Conservation (phyloP, 2,888 invertebrate species). For the Protonemura montana region DNA sequence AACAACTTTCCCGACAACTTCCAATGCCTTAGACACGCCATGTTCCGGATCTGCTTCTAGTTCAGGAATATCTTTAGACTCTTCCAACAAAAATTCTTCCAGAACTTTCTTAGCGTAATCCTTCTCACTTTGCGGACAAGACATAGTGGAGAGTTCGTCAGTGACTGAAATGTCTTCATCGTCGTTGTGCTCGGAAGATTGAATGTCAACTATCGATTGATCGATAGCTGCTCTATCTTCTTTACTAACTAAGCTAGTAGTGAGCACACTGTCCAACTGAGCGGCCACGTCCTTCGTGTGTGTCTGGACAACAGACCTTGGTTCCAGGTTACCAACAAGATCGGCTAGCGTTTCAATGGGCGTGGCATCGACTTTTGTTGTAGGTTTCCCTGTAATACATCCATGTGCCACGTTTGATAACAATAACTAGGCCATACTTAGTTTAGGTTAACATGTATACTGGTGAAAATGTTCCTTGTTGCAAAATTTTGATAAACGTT, state of each 20-base stretch:
- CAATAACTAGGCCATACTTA: neutral
- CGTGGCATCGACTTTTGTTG: slow-evolving; percentile 24
- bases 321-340: slow-evolving; percentile 16
- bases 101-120: neutral
- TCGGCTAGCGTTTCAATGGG: neutral
- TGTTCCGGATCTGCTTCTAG: slow-evolving; percentile 27
- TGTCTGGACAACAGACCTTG: neutral
- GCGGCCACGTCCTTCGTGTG: neutral
- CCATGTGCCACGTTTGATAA: slow-evolving; percentile 31
- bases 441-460: neutral
- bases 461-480: slow-evolving; percentile 32
- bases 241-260: neutral
- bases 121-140: slow-evolving; percentile 1
- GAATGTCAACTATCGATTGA: neutral
- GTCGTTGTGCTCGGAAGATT: neutral
- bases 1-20: slow-evolving; percentile 32
- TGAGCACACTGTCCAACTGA: neutral
- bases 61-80: slow-evolving; percentile 27
- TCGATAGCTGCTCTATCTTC: neutral
- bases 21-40: slow-evolving; percentile 21
- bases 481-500: neutral
- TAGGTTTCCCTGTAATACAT: slow-evolving; percentile 35
- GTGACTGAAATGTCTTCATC: neutral
- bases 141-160: neutral
- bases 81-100: neutral